Evolutionary conservation across 2,888 invertebrate species (phyloP).

Genomic region (Apotomis capreana): DNA sequence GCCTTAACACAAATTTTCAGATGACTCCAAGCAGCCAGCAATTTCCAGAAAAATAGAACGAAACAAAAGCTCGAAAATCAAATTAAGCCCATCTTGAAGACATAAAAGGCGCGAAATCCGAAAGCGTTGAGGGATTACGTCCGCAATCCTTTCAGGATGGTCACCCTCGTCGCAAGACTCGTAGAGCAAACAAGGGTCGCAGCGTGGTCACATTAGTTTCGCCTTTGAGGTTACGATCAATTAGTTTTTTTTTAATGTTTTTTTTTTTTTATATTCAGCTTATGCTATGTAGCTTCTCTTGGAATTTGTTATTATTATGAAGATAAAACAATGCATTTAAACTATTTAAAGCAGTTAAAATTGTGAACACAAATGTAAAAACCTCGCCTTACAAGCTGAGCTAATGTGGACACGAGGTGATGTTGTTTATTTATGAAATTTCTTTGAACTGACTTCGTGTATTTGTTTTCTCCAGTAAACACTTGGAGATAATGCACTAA

Average conservation of each 20-base stretch:
- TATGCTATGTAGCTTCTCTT: too few species aligned
- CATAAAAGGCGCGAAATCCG: slow-evolving; percentile 27
- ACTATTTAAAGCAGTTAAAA: too few species aligned
- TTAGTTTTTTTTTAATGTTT: slow-evolving; percentile 40
- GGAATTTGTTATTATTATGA: not conserved
- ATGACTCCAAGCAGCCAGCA: slow-evolving; percentile 13
- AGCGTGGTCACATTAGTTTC: slow-evolving; percentile 56
- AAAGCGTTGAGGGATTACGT: slow-evolving; percentile 30
- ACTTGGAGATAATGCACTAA: not conserved
- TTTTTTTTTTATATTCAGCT: not conserved
- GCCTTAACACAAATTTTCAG: not conserved
- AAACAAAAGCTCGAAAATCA: slow-evolving; percentile 47
- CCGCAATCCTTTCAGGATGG: slow-evolving; percentile 34
- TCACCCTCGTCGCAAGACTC: slow-evolving; percentile 40
- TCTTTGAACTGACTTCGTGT: slow-evolving; percentile 21
- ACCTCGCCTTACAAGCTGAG: slow-evolving; percentile 10
- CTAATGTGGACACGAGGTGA: slow-evolving; percentile 4
- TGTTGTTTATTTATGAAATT: slow-evolving; percentile 18
- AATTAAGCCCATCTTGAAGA: slow-evolving; percentile 63
- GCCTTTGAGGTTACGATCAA: slow-evolving; percentile 50
- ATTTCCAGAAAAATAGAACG: slow-evolving; percentile 43
- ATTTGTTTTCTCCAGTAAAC: slow-evolving; percentile 11
- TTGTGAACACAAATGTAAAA: not conserved
- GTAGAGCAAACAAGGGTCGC: slow-evolving; percentile 64
- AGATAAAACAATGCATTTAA: too few species aligned